Percentiles rank a stretch among this genome's conserved stretches.
These are phyloP conservation scores for Dasysyrphus tricinctus DNA, from an alignment of 2,888 invertebrate species.

Conservation along the genomic window DNA sequence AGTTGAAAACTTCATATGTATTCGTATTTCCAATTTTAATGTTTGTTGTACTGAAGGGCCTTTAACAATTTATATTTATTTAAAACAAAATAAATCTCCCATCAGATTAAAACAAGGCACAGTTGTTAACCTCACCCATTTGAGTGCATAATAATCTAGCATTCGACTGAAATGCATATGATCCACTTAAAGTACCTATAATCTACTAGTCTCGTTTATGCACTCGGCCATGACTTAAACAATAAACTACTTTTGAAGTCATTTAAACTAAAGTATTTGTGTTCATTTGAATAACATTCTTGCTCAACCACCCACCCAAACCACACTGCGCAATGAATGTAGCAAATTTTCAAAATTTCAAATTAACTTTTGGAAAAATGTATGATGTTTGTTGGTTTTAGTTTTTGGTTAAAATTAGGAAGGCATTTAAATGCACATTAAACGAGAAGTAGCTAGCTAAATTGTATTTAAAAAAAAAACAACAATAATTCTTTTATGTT, in stretches of 20 bases:
- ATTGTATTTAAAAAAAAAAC: no score
- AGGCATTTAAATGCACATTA: slow-evolving; percentile 33
- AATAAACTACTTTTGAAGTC: slow-evolving; percentile 57
- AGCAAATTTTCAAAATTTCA: slow-evolving; percentile 60
- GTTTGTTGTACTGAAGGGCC: no score
- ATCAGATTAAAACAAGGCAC: neutral
- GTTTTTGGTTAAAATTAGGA: neutral
- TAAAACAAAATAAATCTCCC: neutral
- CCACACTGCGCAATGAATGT: slow-evolving; percentile 41
- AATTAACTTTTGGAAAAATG: slow-evolving; percentile 50
- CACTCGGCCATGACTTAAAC: slow-evolving; percentile 18
- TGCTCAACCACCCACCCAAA: neutral
- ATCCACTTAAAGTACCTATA: neutral
- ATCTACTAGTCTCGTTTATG: neutral
- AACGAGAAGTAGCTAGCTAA: slow-evolving; percentile 14
- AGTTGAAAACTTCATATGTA: no score
- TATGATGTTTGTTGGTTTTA: neutral
- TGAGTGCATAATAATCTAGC: neutral
- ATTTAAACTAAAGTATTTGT: slow-evolving; percentile 68
- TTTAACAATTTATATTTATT: no score
- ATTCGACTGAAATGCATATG: neutral
- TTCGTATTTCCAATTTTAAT: no score
- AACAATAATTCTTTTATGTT: no score
- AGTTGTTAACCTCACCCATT: neutral
- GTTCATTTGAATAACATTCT: slow-evolving; percentile 25